phyloP scores from a whole-genome alignment of 1,140 invertebrate genomes.

The Arctopsyche grandis region DNA sequence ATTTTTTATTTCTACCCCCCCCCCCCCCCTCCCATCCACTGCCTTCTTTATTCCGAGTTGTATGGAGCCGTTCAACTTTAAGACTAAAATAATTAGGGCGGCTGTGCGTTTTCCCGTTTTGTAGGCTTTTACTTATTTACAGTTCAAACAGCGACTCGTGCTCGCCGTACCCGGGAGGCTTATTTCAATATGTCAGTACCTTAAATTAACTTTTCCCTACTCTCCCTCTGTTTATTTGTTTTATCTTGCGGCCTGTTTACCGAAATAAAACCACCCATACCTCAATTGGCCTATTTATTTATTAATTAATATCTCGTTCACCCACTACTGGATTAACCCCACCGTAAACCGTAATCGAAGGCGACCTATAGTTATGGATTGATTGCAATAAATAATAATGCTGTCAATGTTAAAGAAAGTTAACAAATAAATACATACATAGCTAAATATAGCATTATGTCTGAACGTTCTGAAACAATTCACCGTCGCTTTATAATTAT shows the following conservation, averaged over 20 bases:
- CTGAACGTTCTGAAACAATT: no score
- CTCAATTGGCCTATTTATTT: background rate
- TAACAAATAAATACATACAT: no score
- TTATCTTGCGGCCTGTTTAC: conserved; percentile 27
- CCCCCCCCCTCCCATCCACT: no score
- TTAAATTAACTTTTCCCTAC: conserved; percentile 37
- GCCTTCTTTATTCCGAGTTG: conserved; percentile 9
- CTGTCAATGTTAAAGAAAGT: no score
- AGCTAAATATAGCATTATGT: no score
- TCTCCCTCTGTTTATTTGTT: conserved; percentile 18
- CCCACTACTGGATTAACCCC: background rate
- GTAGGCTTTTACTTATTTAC: conserved; percentile 41
- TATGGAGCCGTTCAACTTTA: conserved; percentile 32
- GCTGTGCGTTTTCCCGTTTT: conserved; percentile 17
- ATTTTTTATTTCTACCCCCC: conserved; percentile 14
- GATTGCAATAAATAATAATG: no score
- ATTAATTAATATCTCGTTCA: conserved; percentile 6
- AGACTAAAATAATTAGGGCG: conserved; percentile 36
- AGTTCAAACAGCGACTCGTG: conserved; percentile 34
- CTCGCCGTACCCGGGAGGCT: conserved; percentile 21
- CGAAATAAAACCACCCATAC: conserved; percentile 17
- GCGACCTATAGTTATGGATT: no score
- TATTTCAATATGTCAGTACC: conserved; percentile 41
- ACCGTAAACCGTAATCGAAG: no score
- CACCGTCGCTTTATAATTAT: background rate